Base-by-base conservation (phyloP, 1,140 invertebrate species). In the Drosophila arawakana region DNA sequence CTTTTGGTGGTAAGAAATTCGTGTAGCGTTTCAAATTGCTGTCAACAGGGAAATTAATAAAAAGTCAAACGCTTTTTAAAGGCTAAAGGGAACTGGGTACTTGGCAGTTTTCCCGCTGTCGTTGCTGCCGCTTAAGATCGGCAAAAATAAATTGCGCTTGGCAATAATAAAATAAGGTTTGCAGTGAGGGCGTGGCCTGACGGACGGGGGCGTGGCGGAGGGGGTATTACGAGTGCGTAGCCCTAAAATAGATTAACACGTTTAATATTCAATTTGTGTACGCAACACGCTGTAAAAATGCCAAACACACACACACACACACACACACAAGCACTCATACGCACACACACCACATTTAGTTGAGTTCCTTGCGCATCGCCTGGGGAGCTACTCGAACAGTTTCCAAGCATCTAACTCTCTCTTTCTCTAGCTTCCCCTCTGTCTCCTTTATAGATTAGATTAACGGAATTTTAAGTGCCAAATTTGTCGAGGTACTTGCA, bases 21-120 rank as follows among this genome's bases (percentile, higher is more conserved):
- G 80, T 88, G 74, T 78, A 78, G 84, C 84, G 83, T 88, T 77
- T 77, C 83, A 88, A 88, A 88, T 88, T 88, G 83, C 83, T 88
- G 83, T 89, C 83, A 88, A 88, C 83, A 88, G 83, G 83, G 83
- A 88, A 88, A 88, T 88, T 88, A 88, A 88, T 88, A 86, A 89
- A 88, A 89, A 88, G 84, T 80, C 84, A 86, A 88, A 80, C 77
- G 62, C 73, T 78, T 89, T 82, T 86, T 83, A 83, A 80, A 88
- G 75, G 78, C 80, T 43, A 80, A 67, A 46, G 37, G 49, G 46
- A 60, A 49, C 43, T 21, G 41, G 21, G 47, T 57, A 57, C 43
- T 49, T 15, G 65, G 11, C n/a, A 39, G 34, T 39, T 44, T 7
- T n/a, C 34, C 62, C 15, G 43, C 46, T 54, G 34, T n/a, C 55